Percentiles rank a stretch among this genome's conserved stretches.
These are phyloP conservation scores for Neodiprion virginianus DNA, from an alignment of 1,140 invertebrate genomes.

Conservation along the genomic window DNA sequence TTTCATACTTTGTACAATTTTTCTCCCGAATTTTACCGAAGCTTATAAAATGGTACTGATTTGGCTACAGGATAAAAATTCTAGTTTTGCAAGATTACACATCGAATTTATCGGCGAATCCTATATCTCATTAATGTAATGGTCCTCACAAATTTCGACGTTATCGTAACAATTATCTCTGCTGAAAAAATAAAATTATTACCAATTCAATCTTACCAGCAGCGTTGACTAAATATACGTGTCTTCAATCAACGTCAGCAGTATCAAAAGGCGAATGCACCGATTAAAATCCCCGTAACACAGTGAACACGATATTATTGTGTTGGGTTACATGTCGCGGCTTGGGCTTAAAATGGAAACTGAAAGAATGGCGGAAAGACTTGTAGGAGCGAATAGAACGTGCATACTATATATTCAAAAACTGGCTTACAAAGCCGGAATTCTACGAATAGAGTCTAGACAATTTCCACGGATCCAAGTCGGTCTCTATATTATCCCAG, in stretches of 20 bases:
- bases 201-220: neutral
- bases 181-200: neutral
- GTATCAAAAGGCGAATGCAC: too few relatives aligned
- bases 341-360: neutral
- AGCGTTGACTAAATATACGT: neutral
- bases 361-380: neutral
- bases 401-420: neutral
- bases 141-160: too few relatives aligned
- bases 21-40: too few relatives aligned
- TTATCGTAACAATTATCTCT: neutral
- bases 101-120: too few relatives aligned
- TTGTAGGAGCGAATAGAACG: neutral
- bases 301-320: too few relatives aligned
- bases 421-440: neutral
- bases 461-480: constrained; percentile 10
- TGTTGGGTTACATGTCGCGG: neutral
- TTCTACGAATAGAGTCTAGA: constrained; percentile 10
- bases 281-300: too few relatives aligned
- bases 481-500: neutral
- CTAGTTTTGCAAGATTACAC: too few relatives aligned
- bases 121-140: too few relatives aligned
- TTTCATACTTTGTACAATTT: too few relatives aligned
- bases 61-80: too few relatives aligned
- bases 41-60: too few relatives aligned
- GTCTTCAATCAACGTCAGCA: neutral